A percentile compares a stretch with the other conserved stretches of the same genome.
Conservation (phyloP, 2,888 invertebrate genomes). For the Chaetogeoica ovagalla region DNA sequence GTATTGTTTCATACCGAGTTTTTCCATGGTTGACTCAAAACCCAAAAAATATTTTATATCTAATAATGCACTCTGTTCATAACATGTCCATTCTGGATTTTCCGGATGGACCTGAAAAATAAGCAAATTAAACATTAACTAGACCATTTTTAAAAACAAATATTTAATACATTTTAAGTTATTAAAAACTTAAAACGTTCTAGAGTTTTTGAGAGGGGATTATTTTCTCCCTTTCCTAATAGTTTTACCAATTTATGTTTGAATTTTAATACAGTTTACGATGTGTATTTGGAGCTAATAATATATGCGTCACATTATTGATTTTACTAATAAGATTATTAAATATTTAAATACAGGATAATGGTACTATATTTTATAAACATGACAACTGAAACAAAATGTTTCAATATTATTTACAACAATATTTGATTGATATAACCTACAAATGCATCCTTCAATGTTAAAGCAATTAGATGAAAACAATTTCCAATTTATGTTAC, state of each 20-base stretch:
- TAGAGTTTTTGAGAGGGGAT: too few species aligned
- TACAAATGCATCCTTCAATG: not conserved
- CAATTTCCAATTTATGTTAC: slow-evolving; percentile 12
- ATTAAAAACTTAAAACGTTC: too few species aligned
- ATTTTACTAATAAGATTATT: too few species aligned
- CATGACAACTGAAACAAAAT: not conserved
- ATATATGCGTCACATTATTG: too few species aligned
- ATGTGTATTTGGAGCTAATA: too few species aligned
- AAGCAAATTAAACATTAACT: slow-evolving; percentile 10
- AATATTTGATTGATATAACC: slow-evolving; percentile 28
- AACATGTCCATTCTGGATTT: slow-evolving; percentile 92
- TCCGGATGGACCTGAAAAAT: slow-evolving; percentile 81
- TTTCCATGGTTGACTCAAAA: slow-evolving; percentile 90
- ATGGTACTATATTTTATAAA: not conserved
- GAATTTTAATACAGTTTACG: too few species aligned
- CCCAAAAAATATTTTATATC: slow-evolving; percentile 95
- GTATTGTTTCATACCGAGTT: slow-evolving; percentile 94
- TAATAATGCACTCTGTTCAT: slow-evolving; percentile 87
- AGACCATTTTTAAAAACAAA: not conserved
- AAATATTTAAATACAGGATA: too few species aligned
- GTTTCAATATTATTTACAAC: not conserved
- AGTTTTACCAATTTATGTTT: too few species aligned
- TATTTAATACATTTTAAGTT: not conserved
- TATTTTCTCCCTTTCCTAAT: too few species aligned
- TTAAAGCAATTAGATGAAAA: slow-evolving; percentile 24